Conservation (phyloP, 2,797 vertebrate genomes). For the Limosa lapponica region DNA sequence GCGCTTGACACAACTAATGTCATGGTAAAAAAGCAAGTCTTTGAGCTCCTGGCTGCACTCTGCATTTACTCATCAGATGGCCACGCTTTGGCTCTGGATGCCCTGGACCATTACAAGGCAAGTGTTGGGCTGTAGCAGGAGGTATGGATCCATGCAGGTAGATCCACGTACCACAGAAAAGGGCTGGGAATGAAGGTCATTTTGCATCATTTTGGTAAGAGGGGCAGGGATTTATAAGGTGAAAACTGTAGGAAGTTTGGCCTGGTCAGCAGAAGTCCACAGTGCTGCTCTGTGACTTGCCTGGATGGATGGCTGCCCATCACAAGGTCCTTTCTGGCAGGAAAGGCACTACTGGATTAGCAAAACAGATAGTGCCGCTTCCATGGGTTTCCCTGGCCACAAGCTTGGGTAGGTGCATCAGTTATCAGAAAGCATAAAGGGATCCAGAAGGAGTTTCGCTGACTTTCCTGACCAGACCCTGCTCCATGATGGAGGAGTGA, state of each 20-base stretch:
- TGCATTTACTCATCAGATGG: constrained; percentile 93
- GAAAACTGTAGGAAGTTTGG: neutral
- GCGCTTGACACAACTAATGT: constrained; percentile 96
- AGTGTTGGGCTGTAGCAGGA: constrained; percentile 40
- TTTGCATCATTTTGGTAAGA: neutral
- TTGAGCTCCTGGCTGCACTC: constrained; percentile 94
- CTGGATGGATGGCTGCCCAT: neutral
- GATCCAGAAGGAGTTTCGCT: neutral
- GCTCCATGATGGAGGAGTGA: neutral
- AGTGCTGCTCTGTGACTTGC: neutral
- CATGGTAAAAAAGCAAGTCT: constrained; percentile 99
- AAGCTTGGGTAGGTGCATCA: neutral
- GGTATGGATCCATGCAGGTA: neutral
- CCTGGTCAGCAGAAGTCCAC: neutral
- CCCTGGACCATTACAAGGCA: constrained; percentile 97
- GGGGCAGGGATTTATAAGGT: neutral
- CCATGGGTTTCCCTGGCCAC: neutral
- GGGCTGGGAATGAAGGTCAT: neutral
- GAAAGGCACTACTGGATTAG: neutral
- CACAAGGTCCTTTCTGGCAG: neutral
- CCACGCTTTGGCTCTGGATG: constrained; percentile 89
- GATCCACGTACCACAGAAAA: neutral
- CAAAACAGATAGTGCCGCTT: neutral
- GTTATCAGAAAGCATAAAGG: neutral
- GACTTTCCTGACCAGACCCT: neutral